Base-by-base conservation (phyloP, 1,140 invertebrate genomes). In the Drosophila chauvacae region DNA sequence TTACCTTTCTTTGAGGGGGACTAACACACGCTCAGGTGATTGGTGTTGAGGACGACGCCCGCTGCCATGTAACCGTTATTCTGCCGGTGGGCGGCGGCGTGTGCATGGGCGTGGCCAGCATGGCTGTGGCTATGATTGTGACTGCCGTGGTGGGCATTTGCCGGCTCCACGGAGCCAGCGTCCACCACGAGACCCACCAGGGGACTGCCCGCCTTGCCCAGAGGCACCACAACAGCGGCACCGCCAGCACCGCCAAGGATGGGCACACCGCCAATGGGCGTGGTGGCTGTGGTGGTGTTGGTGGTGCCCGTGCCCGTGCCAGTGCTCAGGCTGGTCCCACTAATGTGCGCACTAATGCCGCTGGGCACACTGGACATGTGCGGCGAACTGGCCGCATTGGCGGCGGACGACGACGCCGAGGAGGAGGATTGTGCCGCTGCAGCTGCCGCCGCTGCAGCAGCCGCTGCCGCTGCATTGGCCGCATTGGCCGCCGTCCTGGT, bases 1-100 rank as follows among this genome's bases (percentile, higher is more conserved):
- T 45, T 41, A 44, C 13, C 28, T 10, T 7, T 16, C 4, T 7
- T 14, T 26, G 23, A 7, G 18, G 26, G 33, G 18, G 23, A 55
- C 83, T 92, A 92, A 90, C 91, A 92, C 60, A 92, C 91, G 62
- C 84, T 92, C 80, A 92, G 77, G 77, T 92, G 91, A 70, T 90
- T 92, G 30, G 91, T 87, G 55, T 92, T 92, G 30, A 92, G 87
- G 16, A 92, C 91, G 28, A 92, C 90, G 4, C 91, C 91, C 7
- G 91, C 87, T 5, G 91, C 85, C 90, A 92, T 91, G 16, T 91
- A 91, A 14, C 87, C 76, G 35, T 81, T 77, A 18, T 82, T 75
- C 48, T 71, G 80, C 14, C 77, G 76, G 6, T 77, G 79, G 26
- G 73, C 57, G 39, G 79, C 37, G 53, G 60, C 39, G 37, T 60